A percentile compares a stretch with the other conserved stretches of the same genome.
Conservation (phyloP, 2,888 invertebrate species). For the Nezara viridula region DNA sequence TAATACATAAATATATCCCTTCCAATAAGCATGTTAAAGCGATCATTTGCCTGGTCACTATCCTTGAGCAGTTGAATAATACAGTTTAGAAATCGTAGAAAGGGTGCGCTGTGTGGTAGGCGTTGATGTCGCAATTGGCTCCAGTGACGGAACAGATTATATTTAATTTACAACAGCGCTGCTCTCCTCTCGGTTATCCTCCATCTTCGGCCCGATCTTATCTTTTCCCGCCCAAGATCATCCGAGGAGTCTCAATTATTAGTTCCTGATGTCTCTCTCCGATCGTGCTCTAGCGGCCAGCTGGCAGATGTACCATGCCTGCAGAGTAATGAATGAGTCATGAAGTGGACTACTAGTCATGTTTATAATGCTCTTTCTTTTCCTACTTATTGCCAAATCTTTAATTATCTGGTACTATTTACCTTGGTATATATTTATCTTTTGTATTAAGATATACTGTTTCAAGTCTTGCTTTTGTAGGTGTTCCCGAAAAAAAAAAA, state of each 20-base stretch:
- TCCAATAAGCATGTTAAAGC: not conserved
- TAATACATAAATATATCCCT: not conserved
- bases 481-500: too few relatives aligned
- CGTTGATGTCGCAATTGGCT: conserved; percentile 34
- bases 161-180: conserved; percentile 35
- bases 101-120: conserved; percentile 30
- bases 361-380: too few relatives aligned
- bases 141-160: conserved; percentile 18
- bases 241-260: not conserved
- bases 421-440: too few relatives aligned
- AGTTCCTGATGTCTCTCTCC: not conserved
- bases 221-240: not conserved
- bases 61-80: conserved; percentile 34
- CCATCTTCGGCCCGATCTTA: not conserved
- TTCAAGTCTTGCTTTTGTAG: too few relatives aligned
- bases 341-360: not conserved
- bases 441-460: too few relatives aligned
- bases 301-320: not conserved
- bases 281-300: not conserved
- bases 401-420: too few relatives aligned
- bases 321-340: not conserved
- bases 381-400: too few relatives aligned
- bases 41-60: not conserved
- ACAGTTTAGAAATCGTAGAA: conserved; percentile 46
- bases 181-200: not conserved